These are phyloP conservation scores for Euzetes globulus DNA, from an alignment of 2,888 invertebrate genomes.

Conservation along the genomic window DNA sequence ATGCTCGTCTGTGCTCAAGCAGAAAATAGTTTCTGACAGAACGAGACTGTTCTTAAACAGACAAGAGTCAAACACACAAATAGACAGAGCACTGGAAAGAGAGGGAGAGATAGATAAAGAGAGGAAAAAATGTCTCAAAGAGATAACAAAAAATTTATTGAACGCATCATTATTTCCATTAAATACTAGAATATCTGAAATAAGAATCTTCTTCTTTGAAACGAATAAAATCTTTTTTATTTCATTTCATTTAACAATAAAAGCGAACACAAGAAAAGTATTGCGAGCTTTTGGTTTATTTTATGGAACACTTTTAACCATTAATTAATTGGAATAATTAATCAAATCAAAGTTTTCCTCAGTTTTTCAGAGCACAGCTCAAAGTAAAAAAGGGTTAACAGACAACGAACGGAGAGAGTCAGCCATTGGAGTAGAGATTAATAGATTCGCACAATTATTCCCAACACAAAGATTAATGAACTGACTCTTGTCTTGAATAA, in stretches of 20 bases:
- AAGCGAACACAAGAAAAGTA: too few relatives aligned
- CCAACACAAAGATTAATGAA: neutral
- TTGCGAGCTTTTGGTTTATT: too few relatives aligned
- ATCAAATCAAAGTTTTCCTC: too few relatives aligned
- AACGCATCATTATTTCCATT: conserved; percentile 1
- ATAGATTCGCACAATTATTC: neutral
- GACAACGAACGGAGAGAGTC: too few relatives aligned
- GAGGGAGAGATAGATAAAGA: neutral
- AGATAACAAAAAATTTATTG: neutral
- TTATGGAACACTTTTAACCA: too few relatives aligned
- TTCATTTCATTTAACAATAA: too few relatives aligned
- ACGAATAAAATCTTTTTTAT: too few relatives aligned
- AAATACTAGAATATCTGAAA: neutral
- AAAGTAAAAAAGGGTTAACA: too few relatives aligned
- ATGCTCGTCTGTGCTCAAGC: neutral
- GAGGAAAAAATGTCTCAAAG: neutral
- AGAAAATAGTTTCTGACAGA: neutral
- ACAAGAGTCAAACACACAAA: too few relatives aligned
- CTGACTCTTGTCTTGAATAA: neutral
- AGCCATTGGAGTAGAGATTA: neutral
- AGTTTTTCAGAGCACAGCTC: too few relatives aligned
- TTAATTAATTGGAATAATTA: too few relatives aligned
- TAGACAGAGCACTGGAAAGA: neutral
- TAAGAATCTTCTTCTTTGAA: too few relatives aligned
- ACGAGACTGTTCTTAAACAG: neutral